These are phyloP conservation scores for Cyanoramphus novaezelandiae DNA, from an alignment of 2,113 vertebrate genomes.

Conservation along the genomic window DNA sequence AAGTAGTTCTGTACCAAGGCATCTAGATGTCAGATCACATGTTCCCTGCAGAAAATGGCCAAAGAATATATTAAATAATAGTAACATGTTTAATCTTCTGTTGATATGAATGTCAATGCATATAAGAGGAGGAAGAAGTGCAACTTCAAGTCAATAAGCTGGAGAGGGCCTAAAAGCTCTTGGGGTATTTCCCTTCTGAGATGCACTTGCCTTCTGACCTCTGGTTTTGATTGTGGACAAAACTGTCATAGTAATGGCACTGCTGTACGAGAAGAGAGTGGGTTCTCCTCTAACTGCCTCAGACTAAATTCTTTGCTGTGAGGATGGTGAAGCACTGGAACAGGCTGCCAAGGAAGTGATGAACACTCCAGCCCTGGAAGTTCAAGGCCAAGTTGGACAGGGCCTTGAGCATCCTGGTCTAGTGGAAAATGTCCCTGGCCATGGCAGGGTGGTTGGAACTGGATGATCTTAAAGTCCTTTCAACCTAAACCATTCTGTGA, in stretches of 20 bases:
- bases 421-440: not conserved
- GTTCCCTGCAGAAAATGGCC: not conserved
- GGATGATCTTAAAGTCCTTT: not conserved
- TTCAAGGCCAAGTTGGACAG: not conserved
- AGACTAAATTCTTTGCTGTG: not conserved
- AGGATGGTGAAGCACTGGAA: not conserved
- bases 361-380: not conserved
- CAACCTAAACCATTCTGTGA: not conserved
- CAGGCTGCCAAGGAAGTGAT: not conserved
- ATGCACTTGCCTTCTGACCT: not conserved
- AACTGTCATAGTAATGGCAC: not conserved
- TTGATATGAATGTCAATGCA: not conserved
- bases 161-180: not conserved
- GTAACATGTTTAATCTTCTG: not conserved
- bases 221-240: not conserved
- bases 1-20: not conserved
- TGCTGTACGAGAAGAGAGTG: not conserved
- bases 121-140: not conserved
- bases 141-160: not conserved
- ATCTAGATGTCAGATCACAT: not conserved
- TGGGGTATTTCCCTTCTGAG: not conserved
- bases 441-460: not conserved
- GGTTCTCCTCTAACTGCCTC: not conserved
- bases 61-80: not conserved
- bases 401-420: not conserved